Percentiles rank a stretch among this genome's conserved stretches.
Evolutionary conservation across 2,888 invertebrate species (phyloP).

Genomic region (Bombylius major): DNA sequence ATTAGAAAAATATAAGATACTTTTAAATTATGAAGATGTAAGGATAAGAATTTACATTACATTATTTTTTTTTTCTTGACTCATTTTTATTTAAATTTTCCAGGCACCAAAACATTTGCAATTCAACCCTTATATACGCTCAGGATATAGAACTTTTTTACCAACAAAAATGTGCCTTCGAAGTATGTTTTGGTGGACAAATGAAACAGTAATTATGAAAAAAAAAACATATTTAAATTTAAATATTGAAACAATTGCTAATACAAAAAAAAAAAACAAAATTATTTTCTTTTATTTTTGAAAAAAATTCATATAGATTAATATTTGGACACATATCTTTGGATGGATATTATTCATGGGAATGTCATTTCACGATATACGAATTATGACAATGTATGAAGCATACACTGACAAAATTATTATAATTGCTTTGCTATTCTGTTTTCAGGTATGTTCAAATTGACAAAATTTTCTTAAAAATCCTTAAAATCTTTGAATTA

Average conservation of each 20-base stretch:
- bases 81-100: not conserved
- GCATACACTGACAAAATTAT: conserved; percentile 72
- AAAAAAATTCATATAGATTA: conserved; percentile 42
- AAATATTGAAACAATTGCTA: not conserved
- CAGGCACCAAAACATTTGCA: conserved; percentile 72
- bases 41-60: conserved; percentile 14
- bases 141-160: conserved; percentile 73
- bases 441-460: conserved; percentile 62
- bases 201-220: conserved; percentile 55
- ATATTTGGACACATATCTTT: conserved; percentile 93
- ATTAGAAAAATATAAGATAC: conserved; percentile 25
- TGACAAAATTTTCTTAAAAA: no score
- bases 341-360: conserved; percentile 73
- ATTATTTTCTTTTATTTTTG: not conserved
- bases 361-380: conserved; percentile 72
- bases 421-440: conserved; percentile 67
- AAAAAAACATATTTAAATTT: not conserved
- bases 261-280: not conserved
- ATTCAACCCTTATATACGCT: conserved; percentile 74
- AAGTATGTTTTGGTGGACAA: conserved; percentile 93
- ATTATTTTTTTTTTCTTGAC: not conserved
- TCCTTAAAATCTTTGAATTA: not conserved
- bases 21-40: conserved; percentile 38
- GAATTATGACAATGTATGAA: conserved; percentile 65
- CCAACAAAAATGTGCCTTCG: conserved; percentile 74